A percentile compares a stretch with the other conserved stretches of the same genome.
Evolutionary conservation across 2,888 invertebrate genomes (phyloP).

Genomic region (Melinaea menophilus): DNA sequence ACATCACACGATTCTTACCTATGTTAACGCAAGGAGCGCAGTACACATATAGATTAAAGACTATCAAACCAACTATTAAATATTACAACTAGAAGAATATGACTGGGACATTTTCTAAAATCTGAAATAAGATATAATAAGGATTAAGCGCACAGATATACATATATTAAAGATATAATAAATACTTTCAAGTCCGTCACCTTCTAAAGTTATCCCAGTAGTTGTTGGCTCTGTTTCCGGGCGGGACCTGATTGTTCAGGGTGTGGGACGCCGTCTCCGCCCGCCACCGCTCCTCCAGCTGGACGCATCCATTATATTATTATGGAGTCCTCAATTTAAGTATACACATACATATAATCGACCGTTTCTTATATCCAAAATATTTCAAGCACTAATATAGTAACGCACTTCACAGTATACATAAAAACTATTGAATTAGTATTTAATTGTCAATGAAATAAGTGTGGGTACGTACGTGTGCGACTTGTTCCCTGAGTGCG

Average conservation of each 20-base stretch:
- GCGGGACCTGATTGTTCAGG: slow-evolving; percentile 93
- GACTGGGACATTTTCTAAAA: slow-evolving; percentile 47
- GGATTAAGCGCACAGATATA: slow-evolving; percentile 19
- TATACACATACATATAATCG: too few species aligned
- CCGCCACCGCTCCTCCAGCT: slow-evolving; percentile 76
- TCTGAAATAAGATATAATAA: slow-evolving; percentile 63
- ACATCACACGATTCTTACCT: slow-evolving; percentile 53
- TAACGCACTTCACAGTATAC: too few species aligned
- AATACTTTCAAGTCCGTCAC: slow-evolving; percentile 55
- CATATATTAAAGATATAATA: slow-evolving; percentile 3
- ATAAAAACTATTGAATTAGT: not conserved
- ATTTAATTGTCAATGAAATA: too few species aligned
- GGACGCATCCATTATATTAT: slow-evolving; percentile 18
- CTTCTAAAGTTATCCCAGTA: slow-evolving; percentile 97
- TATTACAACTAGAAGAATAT: slow-evolving; percentile 27
- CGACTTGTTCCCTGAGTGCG: not conserved
- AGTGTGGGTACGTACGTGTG: not conserved
- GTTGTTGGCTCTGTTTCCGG: slow-evolving; percentile 93
- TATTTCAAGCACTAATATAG: too few species aligned
- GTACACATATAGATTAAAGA: slow-evolving; percentile 34
- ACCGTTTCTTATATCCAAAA: too few species aligned
- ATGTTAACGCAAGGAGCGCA: slow-evolving; percentile 34
- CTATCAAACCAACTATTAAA: slow-evolving; percentile 35
- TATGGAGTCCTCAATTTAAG: too few species aligned
- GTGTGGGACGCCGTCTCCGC: slow-evolving; percentile 75